A percentile compares a stretch with the other conserved stretches of the same genome.
Evolutionary conservation across 2,113 vertebrate species (phyloP).

Genomic region (Daboia siamensis): DNA sequence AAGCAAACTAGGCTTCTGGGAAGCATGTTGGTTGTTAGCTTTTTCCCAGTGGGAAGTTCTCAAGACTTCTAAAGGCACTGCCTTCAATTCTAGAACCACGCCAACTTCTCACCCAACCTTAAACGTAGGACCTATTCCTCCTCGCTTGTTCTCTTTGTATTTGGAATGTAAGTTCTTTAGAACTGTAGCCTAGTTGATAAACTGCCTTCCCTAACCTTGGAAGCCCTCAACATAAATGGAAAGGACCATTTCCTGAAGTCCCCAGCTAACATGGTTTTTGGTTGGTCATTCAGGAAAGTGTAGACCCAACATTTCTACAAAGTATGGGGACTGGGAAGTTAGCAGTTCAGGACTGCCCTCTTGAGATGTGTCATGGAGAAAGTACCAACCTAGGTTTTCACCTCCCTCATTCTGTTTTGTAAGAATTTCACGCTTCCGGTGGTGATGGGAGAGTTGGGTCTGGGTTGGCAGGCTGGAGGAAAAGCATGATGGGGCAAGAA

Average conservation of each 20-base stretch:
- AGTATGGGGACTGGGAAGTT: not conserved
- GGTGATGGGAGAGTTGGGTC: not conserved
- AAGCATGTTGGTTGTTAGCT: not conserved
- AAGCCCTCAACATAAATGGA: not conserved
- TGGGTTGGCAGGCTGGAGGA: not conserved
- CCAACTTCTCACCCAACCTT: not conserved
- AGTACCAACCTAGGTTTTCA: not conserved
- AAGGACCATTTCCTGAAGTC: not conserved
- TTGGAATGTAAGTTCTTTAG: not conserved
- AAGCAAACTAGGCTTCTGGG: not conserved
- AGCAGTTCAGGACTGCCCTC: not conserved
- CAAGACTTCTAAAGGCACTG: not conserved
- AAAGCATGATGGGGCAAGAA: not conserved
- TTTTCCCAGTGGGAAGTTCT: too few relatives aligned
- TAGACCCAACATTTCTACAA: not conserved
- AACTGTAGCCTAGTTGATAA: not conserved
- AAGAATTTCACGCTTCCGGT: not conserved
- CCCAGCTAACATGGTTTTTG: not conserved
- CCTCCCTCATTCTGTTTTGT: not conserved
- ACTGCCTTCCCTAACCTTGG: not conserved
- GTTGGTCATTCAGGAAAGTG: not conserved
- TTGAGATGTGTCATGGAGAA: not conserved
- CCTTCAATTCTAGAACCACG: not conserved
- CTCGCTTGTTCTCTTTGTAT: not conserved
- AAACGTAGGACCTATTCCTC: not conserved